Conservation (phyloP, 2,113 vertebrate species). For the Gadus macrocephalus region DNA sequence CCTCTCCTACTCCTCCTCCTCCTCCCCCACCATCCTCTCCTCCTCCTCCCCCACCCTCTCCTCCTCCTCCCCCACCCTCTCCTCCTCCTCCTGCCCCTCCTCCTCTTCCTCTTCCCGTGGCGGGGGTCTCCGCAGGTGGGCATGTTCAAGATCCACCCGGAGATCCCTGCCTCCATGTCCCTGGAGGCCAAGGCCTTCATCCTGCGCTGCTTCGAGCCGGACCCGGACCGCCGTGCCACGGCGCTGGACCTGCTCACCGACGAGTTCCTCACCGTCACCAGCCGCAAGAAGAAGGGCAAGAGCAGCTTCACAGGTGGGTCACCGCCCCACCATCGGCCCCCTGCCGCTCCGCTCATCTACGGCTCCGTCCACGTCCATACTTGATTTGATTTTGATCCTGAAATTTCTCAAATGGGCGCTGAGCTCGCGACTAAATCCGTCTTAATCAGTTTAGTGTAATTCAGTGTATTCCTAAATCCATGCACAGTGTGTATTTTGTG, state of each 20-base stretch:
- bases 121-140: constrained; percentile 77
- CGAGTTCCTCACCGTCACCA: constrained; percentile 95
- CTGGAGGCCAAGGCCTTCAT: constrained; percentile 94
- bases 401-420: too few species aligned
- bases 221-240: constrained; percentile 87
- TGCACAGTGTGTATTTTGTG: too few species aligned
- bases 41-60: too few species aligned
- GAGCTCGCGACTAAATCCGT: too few species aligned
- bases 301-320: constrained; percentile 81
- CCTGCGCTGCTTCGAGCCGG: constrained; percentile 92
- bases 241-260: constrained; percentile 87
- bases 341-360: not conserved
- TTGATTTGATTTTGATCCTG: too few species aligned
- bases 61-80: too few species aligned
- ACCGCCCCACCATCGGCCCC: too few species aligned
- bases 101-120: not conserved
- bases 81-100: too few species aligned
- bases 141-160: constrained; percentile 99
- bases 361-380: not conserved
- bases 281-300: constrained; percentile 88
- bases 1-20: too few species aligned
- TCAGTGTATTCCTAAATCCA: too few species aligned
- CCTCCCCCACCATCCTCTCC: too few species aligned
- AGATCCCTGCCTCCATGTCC: constrained; percentile 98
- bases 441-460: too few species aligned